Conservation (phyloP, 1,140 invertebrate species). For the Akabosia matsudoensis region DNA sequence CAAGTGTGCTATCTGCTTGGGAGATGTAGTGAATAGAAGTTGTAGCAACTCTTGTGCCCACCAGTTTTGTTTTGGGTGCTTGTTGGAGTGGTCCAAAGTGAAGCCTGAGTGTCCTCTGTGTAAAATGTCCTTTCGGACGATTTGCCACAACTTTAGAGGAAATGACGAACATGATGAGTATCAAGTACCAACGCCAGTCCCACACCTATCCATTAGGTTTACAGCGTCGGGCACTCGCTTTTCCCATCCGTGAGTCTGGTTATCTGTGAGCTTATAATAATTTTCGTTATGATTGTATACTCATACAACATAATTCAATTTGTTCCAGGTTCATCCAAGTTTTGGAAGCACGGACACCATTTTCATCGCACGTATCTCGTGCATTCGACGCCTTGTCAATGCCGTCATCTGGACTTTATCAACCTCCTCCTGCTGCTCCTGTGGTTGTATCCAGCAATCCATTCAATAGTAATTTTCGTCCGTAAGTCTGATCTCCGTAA, state of each 20-base stretch:
- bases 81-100: slow-evolving; percentile 90
- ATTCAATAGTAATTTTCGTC: too few relatives aligned
- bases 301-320: too few relatives aligned
- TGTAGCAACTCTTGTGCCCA: slow-evolving; percentile 89
- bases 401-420: background rate
- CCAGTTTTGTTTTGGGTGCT: slow-evolving; percentile 88
- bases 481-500: background rate
- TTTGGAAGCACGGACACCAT: background rate
- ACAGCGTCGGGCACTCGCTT: background rate
- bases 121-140: slow-evolving; percentile 83
- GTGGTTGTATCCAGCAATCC: too few relatives aligned
- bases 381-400: background rate
- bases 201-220: slow-evolving; percentile 37
- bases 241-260: background rate
- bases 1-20: slow-evolving; percentile 88
- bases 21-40: slow-evolving; percentile 78
- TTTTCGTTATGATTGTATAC: background rate
- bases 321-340: background rate
- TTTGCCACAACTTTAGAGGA: slow-evolving; percentile 86
- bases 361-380: background rate
- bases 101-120: slow-evolving; percentile 92
- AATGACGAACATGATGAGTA: slow-evolving; percentile 85
- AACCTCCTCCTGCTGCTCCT: background rate
- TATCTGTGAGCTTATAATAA: background rate
- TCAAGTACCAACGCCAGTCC: slow-evolving; percentile 55